These are phyloP conservation scores for Noctuana brunneofusca DNA, from an alignment of 2,888 invertebrate species.

Conservation along the genomic window DNA sequence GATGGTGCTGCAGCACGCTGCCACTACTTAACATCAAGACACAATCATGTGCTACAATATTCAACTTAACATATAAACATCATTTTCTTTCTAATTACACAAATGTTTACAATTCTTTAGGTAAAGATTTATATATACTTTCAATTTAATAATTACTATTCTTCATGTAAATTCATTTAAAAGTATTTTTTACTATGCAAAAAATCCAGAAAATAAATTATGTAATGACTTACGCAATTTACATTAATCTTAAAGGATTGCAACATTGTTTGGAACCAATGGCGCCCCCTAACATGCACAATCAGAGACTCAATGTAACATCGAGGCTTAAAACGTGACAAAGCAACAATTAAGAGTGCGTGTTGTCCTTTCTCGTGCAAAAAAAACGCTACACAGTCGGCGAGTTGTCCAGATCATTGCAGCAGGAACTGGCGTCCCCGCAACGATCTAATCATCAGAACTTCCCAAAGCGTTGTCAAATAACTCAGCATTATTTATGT, in stretches of 20 bases:
- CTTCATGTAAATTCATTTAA: not conserved
- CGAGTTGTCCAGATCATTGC: not conserved
- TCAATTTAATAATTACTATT: not conserved
- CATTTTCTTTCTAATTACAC: not conserved
- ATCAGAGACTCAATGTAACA: conserved; percentile 19
- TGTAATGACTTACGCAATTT: not conserved
- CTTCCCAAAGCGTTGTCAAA: conserved; percentile 48
- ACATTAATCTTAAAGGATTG: conserved; percentile 9
- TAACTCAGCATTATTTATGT: conserved; percentile 50
- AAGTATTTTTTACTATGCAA: not conserved
- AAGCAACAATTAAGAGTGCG: conserved; percentile 15
- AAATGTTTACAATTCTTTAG: conserved; percentile 18
- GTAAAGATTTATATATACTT: not conserved
- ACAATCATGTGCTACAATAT: conserved; percentile 23
- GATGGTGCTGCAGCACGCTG: not conserved
- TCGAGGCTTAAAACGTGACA: conserved; percentile 23
- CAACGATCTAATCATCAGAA: conserved; percentile 9
- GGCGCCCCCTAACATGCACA: not conserved
- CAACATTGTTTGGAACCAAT: conserved; percentile 1
- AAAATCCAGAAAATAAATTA: not conserved
- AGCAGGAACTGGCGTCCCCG: conserved; percentile 1
- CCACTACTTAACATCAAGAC: conserved; percentile 5
- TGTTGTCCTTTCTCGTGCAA: not conserved
- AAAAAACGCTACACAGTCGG: conserved; percentile 5
- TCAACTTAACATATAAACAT: conserved; percentile 3